These are phyloP conservation scores for Pogonognathellus flavescens DNA, from an alignment of 1,140 invertebrate genomes.

Conservation along the genomic window DNA sequence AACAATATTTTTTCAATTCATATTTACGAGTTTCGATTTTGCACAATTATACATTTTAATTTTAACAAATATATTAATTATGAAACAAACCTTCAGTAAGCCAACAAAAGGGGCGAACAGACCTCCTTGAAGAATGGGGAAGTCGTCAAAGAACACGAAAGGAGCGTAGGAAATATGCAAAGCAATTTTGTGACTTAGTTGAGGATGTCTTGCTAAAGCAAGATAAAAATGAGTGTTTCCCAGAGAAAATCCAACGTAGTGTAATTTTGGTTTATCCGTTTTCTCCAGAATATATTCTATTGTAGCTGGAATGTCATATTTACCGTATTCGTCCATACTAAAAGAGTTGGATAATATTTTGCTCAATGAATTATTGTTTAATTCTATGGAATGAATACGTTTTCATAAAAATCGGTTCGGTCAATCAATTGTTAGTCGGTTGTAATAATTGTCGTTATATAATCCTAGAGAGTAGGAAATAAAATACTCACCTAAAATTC, in stretches of 20 bases:
- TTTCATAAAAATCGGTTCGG: too few species aligned
- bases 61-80: too few species aligned
- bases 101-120: slow-evolving; percentile 18
- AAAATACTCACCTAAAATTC: slow-evolving; percentile 68
- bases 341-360: too few species aligned
- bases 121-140: not conserved
- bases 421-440: too few species aligned
- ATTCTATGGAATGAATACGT: too few species aligned
- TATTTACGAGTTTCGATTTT: too few species aligned
- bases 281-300: slow-evolving; percentile 77
- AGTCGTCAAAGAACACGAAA: not conserved
- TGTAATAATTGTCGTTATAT: too few species aligned
- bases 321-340: slow-evolving; percentile 79
- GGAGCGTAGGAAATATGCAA: slow-evolving; percentile 14
- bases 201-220: slow-evolving; percentile 71
- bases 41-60: too few species aligned
- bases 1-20: too few species aligned
- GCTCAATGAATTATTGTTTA: too few species aligned
- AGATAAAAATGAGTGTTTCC: slow-evolving; percentile 70
- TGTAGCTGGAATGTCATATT: slow-evolving; percentile 81
- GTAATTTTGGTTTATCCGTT: slow-evolving; percentile 73
- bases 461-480: not conserved
- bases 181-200: slow-evolving; percentile 77
- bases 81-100: not conserved
- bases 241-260: slow-evolving; percentile 77